Evolutionary conservation across 2,113 vertebrate species (phyloP).

Genomic region (Mustela lutreola): DNA sequence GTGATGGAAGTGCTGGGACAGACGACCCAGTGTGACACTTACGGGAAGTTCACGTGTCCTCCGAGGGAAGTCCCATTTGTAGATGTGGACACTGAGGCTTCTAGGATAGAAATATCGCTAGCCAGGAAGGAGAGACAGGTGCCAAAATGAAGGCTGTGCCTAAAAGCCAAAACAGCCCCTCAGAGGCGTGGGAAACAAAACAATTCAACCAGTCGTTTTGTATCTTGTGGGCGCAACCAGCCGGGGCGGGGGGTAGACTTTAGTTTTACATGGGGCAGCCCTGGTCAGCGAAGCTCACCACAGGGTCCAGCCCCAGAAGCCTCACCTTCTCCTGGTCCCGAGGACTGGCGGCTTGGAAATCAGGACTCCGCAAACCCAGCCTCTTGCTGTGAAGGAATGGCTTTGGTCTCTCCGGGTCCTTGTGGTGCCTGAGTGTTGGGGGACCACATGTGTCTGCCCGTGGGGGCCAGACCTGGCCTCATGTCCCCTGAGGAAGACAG

Average conservation of each 20-base stretch:
- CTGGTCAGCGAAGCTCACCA: background rate
- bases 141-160: background rate
- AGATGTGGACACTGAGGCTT: background rate
- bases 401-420: background rate
- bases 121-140: background rate
- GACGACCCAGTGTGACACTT: background rate
- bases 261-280: background rate
- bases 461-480: background rate
- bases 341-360: background rate
- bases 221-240: background rate
- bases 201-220: background rate
- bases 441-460: rapidly evolving
- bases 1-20: background rate
- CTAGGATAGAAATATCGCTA: background rate
- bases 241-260: background rate
- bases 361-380: background rate
- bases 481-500: background rate
- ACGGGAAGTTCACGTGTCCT: background rate
- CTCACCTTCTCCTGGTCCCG: background rate
- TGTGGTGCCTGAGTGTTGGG: rapidly evolving
- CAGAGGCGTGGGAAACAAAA: background rate
- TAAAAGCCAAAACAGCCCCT: background rate
- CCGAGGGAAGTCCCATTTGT: background rate
- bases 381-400: background rate
- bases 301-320: background rate